Evolutionary conservation across 2,113 vertebrate species (phyloP).

Genomic region (Coryphaenoides rupestris): DNA sequence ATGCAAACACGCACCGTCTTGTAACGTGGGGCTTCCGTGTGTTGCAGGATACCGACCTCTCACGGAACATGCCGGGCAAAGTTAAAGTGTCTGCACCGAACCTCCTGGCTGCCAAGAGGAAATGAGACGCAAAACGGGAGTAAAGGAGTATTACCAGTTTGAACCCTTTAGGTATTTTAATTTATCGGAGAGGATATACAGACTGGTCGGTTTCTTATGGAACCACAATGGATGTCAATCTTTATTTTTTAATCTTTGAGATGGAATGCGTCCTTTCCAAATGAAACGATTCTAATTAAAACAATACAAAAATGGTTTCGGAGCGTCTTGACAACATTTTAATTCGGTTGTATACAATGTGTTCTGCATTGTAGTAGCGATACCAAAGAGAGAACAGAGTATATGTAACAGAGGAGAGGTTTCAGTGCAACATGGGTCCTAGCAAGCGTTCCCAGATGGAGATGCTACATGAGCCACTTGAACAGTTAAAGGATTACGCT

Average conservation of each 20-base stretch:
- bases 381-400: conserved; percentile 49
- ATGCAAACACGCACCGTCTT: too few species aligned
- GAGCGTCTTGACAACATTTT: conserved; percentile 36
- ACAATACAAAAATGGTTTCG: not conserved
- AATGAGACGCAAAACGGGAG: conserved; percentile 63
- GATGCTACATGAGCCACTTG: conserved; percentile 34
- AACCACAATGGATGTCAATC: not conserved
- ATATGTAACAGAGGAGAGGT: conserved; percentile 49
- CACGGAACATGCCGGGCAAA: conserved; percentile 94
- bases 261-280: conserved; percentile 14
- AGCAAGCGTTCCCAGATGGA: not conserved
- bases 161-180: too few species aligned
- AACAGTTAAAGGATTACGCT: conserved; percentile 20
- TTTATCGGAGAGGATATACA: too few species aligned
- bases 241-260: conserved; percentile 6
- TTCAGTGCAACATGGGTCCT: conserved; percentile 50
- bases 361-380: conserved; percentile 35
- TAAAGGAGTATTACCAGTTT: not conserved
- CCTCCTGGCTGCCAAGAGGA: conserved; percentile 85
- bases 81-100: conserved; percentile 97
- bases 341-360: conserved; percentile 5
- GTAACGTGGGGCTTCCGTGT: conserved; percentile 17
- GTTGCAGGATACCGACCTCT: conserved; percentile 88
- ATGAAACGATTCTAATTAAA: not conserved
- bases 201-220: not conserved